Base-by-base conservation (phyloP, 2,797 vertebrate species). In the Urocyon cinereoargenteus region DNA sequence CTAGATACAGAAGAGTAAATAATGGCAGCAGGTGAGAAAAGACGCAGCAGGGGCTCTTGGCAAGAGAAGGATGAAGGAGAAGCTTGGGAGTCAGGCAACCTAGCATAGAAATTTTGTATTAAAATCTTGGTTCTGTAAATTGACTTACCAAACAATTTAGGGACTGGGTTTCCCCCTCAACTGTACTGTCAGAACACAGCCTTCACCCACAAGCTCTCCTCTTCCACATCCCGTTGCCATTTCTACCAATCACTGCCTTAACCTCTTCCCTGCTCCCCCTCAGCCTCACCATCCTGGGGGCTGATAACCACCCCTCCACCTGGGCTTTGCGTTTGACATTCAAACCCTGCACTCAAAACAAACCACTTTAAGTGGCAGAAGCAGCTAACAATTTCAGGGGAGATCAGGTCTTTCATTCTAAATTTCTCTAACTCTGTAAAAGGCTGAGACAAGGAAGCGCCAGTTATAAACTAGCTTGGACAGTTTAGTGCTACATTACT, bases 401-500 rank as follows among this genome's bases (percentile, higher is more conserved):
- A 85, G 26, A 59, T 4, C 2, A 9, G 66, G 34, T 91, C 53
- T 95, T 79, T 86, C 40, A 64, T 70, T 79, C 62, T 93, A 6
- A 97, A 88, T 11, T 91, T 83, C 24, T 93, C 61, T 92, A 40
- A 91, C 31, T 83, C 62, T 90, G 3, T 88, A 89, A 91, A 94
- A 90, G 90, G 26, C 26, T 83, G 26, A 26, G 86, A 13, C 11
- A 85, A 89, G 85, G 49, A 93, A 86, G 34, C n/a, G 9, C 6
- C 78, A 77, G 31, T 78, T 83, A 57, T 64, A 88, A 86, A 45
- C 9, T 34, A 84, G 36, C 85, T 90, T 51, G 24, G 3, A 86
- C 18, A 82, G 45, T 64, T 78, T 31, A 91, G 40, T 84, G 77
- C 21, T n/a, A 36, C 2, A 2, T 66, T 86, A 94, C 55, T 62